These are phyloP conservation scores for Paedocypris sp. DNA, from an alignment of 2,113 vertebrate species.

Conservation along the genomic window DNA sequence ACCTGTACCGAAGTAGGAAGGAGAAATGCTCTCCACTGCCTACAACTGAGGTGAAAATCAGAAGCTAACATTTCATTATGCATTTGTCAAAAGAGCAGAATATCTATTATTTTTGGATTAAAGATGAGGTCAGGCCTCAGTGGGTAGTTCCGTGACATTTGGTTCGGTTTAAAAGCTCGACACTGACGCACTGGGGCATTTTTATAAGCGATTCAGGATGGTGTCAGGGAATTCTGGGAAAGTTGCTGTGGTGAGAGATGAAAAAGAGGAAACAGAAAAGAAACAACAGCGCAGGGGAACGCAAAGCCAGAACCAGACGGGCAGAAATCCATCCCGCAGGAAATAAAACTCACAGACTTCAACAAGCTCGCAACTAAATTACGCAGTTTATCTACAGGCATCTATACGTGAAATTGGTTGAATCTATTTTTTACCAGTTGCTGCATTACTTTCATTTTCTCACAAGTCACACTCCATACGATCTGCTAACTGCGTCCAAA, in stretches of 20 bases:
- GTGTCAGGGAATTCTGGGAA: slow-evolving; percentile 14
- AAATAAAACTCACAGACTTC: slow-evolving; percentile 6
- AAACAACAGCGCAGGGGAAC: neutral
- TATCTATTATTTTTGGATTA: too few species aligned
- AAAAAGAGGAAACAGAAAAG: neutral
- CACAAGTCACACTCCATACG: neutral
- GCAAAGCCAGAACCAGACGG: neutral
- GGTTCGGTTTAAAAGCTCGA: neutral
- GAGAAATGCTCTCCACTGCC: too few species aligned
- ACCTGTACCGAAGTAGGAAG: too few species aligned
- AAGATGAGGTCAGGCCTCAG: neutral
- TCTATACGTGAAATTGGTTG: slow-evolving; percentile 8
- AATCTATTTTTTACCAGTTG: neutral
- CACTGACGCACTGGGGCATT: neutral
- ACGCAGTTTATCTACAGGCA: neutral
- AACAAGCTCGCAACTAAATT: slow-evolving; percentile 9
- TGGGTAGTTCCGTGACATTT: slow-evolving; percentile 2
- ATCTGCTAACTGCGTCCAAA: neutral
- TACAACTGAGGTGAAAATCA: too few species aligned
- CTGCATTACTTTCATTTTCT: neutral
- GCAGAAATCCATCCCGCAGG: slow-evolving; percentile 1
- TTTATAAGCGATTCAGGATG: neutral
- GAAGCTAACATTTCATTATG: too few species aligned
- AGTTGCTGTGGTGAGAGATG: neutral
- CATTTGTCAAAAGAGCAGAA: too few species aligned